These are phyloP conservation scores for Anastatus disparis DNA, from an alignment of 1,140 invertebrate genomes.

Conservation along the genomic window DNA sequence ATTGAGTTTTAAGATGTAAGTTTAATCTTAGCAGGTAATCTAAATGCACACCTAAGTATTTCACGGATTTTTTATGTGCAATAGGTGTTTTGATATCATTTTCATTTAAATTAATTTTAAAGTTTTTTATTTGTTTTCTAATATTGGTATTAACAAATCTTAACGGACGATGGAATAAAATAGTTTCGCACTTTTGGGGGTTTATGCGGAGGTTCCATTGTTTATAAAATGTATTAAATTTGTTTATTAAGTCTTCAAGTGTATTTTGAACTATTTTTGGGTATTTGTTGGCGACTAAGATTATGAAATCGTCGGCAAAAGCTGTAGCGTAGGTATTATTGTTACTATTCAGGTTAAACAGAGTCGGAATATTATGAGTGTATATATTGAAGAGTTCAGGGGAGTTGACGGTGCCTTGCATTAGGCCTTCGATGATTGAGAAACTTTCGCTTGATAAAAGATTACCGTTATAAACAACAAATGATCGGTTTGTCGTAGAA, in stretches of 20 bases:
- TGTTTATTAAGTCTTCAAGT: too few relatives aligned
- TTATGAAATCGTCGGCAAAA: constrained; percentile 41
- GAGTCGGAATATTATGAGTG: constrained; percentile 3
- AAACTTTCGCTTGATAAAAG: neutral
- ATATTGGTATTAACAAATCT: neutral
- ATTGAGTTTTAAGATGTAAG: neutral
- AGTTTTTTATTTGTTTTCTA: neutral
- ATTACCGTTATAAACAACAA: neutral
- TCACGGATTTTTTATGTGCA: neutral
- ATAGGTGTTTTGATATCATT: neutral
- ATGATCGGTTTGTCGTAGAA: neutral
- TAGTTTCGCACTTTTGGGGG: neutral
- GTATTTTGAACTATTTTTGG: too few relatives aligned
- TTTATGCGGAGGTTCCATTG: too few relatives aligned
- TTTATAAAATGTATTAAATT: too few relatives aligned
- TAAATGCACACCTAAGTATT: neutral
- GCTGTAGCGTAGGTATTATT: neutral
- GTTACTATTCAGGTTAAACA: constrained; percentile 12
- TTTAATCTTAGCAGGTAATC: neutral
- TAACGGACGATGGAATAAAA: neutral
- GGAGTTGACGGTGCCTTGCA: constrained; percentile 45
- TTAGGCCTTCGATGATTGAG: constrained; percentile 37
- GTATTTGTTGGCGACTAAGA: too few relatives aligned
- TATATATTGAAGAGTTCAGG: constrained; percentile 43
- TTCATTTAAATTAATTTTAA: neutral